A percentile compares a stretch with the other conserved stretches of the same genome.
Conservation (phyloP, 2,113 vertebrate species). For the Rutilus rutilus region DNA sequence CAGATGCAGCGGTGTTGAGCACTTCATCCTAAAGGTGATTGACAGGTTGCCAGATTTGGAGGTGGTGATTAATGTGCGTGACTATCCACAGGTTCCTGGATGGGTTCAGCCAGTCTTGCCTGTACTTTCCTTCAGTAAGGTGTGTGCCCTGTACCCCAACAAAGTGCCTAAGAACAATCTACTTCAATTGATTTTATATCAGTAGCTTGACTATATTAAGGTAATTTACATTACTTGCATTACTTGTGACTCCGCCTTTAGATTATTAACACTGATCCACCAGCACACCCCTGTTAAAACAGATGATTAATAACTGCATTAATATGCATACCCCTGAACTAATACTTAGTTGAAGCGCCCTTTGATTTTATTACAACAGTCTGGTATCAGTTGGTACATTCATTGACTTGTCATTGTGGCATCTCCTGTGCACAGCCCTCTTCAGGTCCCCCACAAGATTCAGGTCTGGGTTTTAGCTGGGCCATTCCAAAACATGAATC, state of each 20-base stretch:
- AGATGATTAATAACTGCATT: too few relatives aligned
- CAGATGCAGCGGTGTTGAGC: slow-evolving; percentile 95
- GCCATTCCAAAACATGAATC: too few relatives aligned
- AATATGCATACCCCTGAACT: too few relatives aligned
- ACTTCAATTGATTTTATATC: neutral
- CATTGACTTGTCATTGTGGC: too few relatives aligned
- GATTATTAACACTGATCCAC: neutral
- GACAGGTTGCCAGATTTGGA: slow-evolving; percentile 88
- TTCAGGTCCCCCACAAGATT: too few relatives aligned
- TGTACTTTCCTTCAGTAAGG: slow-evolving; percentile 98
- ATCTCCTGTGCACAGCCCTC: too few relatives aligned
- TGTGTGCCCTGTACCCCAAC: slow-evolving; percentile 59
- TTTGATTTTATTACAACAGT: too few relatives aligned
- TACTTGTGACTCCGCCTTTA: neutral
- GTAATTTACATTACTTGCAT: neutral
- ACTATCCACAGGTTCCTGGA: slow-evolving; percentile 91
- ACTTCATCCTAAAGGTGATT: slow-evolving; percentile 90
- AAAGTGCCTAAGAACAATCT: neutral
- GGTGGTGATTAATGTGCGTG: slow-evolving; percentile 94
- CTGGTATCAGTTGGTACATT: too few relatives aligned
- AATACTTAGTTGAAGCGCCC: too few relatives aligned
- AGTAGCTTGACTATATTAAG: neutral
- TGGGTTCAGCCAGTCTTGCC: slow-evolving; percentile 89
- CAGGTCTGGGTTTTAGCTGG: too few relatives aligned
- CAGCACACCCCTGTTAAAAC: too few relatives aligned